These are phyloP conservation scores for Noctua janthe DNA, from an alignment of 2,888 invertebrate species.

Conservation along the genomic window DNA sequence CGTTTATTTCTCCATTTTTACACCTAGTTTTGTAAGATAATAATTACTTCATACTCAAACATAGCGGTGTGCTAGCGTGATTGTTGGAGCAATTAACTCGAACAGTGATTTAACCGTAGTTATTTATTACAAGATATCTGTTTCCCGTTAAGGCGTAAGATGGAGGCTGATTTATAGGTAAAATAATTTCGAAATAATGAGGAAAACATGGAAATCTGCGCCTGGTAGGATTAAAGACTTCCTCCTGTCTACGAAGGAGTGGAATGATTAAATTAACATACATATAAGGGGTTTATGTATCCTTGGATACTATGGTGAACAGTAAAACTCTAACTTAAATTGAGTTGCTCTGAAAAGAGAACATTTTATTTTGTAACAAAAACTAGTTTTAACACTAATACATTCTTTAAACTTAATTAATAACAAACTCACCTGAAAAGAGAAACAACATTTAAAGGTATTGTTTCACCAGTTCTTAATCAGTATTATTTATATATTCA, in stretches of 20 bases:
- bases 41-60: conserved; percentile 23
- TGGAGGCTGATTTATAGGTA: background rate
- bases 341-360: too few relatives aligned
- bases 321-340: too few relatives aligned
- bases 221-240: background rate
- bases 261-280: background rate
- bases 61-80: conserved; percentile 33
- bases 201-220: background rate
- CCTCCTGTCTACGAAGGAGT: background rate
- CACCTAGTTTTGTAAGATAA: background rate
- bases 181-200: background rate
- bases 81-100: conserved; percentile 35
- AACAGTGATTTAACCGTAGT: conserved; percentile 33
- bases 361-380: too few relatives aligned
- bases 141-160: conserved; percentile 28
- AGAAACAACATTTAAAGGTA: too few relatives aligned
- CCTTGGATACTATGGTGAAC: too few relatives aligned
- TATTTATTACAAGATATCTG: conserved; percentile 35
- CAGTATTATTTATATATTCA: too few relatives aligned
- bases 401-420: too few relatives aligned
- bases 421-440: too few relatives aligned
- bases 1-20: background rate
- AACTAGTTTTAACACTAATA: too few relatives aligned
- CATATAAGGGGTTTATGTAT: too few relatives aligned
- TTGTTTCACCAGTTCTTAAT: too few relatives aligned